Evolutionary conservation across 2,113 vertebrate genomes (phyloP), one percentile per base, ranked within the genome.

Genomic region (Gadus macrocephalus): DNA sequence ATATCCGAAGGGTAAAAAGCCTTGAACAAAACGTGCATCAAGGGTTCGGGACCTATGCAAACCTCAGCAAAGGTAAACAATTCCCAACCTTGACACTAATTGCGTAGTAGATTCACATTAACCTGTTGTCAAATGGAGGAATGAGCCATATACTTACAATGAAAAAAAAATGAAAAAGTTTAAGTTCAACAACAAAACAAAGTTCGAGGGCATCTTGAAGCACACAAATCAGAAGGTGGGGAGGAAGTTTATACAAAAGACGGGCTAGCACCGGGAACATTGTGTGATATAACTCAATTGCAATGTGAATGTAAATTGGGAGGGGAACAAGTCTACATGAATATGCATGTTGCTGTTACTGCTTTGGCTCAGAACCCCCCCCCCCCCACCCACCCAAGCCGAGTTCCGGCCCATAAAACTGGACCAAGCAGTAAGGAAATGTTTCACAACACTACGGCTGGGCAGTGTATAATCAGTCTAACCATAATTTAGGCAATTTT

Each of bases 1-100:
- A 78, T 70, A 78, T 74, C 80, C 70, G 69, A 64, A 73, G 63
- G 5, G 17, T 38, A 71, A 75, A 72, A 62, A 74, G 62, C 77
- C 77, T 75, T 76, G 77, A 77, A 78, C 28, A 67, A 38, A 71
- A 72, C 19, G 74, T 59, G 59, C 76, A 70, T 66, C 65, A n/a
- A 14, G 72, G 35, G 53, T 68, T 25, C 6, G 53, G 72, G 38
- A 31, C 28, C 56, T 66, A 74, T 80, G 76, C 42, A 82, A 81
- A 78, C 81, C 31, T 72, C 67, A 62, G 66, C 3, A 28, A 25
- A 74, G 53, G 66, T 73, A 77, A 65, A 17, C 62, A 22, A 68
- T 55, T 28, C 53, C 12, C 28, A 70, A 64, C 77, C 25, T 74
- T 70, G 73, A 68, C 64, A 66, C 67, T 71, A 2, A 66, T 58